Evolutionary conservation across 2,113 vertebrate genomes (phyloP).

Genomic region (Empidonax traillii): DNA sequence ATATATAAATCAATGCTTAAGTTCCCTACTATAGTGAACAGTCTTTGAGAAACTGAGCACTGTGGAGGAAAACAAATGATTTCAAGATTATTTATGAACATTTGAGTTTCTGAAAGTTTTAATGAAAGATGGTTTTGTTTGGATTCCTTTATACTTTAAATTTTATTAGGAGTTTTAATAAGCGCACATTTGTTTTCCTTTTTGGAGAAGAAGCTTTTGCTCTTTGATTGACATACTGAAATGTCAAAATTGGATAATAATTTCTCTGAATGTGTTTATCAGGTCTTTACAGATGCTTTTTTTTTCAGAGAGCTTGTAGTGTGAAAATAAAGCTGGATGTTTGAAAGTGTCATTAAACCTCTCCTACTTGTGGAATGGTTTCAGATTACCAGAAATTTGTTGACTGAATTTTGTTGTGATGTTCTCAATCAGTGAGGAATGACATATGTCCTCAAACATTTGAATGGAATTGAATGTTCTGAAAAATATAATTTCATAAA

Average conservation of each 20-base stretch:
- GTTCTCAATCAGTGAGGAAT: neutral
- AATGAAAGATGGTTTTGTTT: neutral
- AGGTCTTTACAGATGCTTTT: neutral
- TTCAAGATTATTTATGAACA: neutral
- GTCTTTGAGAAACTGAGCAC: neutral
- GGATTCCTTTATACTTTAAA: neutral
- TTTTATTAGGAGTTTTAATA: neutral
- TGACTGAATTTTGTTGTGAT: neutral
- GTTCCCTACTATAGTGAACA: neutral
- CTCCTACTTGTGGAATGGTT: neutral
- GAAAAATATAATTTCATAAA: neutral
- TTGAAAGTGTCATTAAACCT: neutral
- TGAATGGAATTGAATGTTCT: neutral
- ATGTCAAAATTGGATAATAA: neutral
- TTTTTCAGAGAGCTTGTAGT: neutral
- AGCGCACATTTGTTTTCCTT: neutral
- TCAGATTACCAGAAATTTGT: neutral
- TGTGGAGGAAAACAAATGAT: neutral
- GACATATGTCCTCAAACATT: neutral
- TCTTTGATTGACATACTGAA: neutral
- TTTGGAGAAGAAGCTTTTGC: neutral
- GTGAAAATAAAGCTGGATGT: neutral
- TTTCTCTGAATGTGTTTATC: conserved; percentile 15
- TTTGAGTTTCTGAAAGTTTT: neutral
- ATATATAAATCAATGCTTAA: conserved; percentile 27